Percentiles rank a stretch among this genome's conserved stretches.
phyloP scores from a whole-genome alignment of 2,113 vertebrate genomes.

The Arenaria interpres region DNA sequence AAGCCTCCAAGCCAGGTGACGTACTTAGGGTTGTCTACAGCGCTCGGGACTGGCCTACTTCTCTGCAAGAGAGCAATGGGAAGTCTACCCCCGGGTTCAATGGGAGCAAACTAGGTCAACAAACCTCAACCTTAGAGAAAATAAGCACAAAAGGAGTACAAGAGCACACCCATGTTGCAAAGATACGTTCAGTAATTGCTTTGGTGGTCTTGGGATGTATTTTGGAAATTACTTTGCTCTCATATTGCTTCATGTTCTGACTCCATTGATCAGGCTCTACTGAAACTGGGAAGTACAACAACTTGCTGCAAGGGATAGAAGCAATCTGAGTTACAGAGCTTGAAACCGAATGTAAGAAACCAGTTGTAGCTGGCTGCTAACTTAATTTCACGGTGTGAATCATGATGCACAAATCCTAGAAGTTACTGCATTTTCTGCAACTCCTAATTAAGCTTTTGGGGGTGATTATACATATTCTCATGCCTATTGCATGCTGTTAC shows the following conservation, averaged over 20 bases:
- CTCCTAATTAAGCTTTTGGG: constrained; percentile 12
- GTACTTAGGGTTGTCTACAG: neutral
- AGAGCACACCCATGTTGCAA: fast-evolving
- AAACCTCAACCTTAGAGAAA: neutral
- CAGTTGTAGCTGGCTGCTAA: neutral
- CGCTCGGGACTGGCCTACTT: neutral
- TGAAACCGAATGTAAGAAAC: neutral
- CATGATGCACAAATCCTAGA: neutral
- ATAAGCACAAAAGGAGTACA: neutral
- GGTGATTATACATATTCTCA: neutral
- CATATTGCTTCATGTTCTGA: neutral
- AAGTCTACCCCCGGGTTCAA: neutral
- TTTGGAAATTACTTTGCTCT: neutral
- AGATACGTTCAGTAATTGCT: fast-evolving
- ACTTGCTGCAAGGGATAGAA: neutral
- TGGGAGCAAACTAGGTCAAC: neutral
- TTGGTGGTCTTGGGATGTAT: neutral
- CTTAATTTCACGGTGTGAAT: neutral
- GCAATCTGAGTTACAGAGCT: neutral
- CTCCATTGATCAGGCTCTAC: neutral
- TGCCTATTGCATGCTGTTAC: neutral
- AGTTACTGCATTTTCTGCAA: neutral
- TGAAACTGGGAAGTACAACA: neutral
- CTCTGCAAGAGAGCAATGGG: neutral
- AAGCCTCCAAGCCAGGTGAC: neutral